Conservation (phyloP, 2,888 invertebrate species). For the Beris morrisii region DNA sequence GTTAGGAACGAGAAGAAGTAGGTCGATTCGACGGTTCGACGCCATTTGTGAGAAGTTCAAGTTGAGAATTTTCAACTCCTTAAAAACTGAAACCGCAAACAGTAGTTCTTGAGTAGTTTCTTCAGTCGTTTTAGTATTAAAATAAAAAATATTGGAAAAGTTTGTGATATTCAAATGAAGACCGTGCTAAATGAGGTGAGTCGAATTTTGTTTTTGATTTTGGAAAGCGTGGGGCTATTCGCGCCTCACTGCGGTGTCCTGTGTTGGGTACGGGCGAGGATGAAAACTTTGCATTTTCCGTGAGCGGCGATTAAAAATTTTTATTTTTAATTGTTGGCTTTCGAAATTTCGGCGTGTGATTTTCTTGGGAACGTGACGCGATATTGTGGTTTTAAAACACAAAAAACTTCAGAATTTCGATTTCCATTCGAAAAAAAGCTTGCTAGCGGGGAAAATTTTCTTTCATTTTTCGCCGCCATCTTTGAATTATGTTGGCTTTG, state of each 20-base stretch:
- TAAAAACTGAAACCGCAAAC: no score
- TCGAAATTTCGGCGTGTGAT: no score
- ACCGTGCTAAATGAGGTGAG: slow-evolving; percentile 41
- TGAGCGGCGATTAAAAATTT: no score
- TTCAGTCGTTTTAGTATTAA: slow-evolving; percentile 5
- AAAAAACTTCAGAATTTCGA: not conserved
- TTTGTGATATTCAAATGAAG: slow-evolving; percentile 43
- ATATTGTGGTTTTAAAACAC: no score
- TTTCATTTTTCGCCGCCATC: slow-evolving; percentile 29
- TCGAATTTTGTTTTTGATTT: not conserved
- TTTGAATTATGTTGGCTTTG: slow-evolving; percentile 37
- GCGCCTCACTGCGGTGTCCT: no score
- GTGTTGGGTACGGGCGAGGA: no score
- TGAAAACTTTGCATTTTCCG: no score
- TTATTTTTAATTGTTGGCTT: no score
- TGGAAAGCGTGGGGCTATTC: no score
- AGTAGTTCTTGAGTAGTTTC: not conserved
- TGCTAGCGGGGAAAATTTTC: slow-evolving; percentile 14
- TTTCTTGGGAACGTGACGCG: no score
- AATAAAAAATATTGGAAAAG: slow-evolving; percentile 33
- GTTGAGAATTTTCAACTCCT: slow-evolving; percentile 26
- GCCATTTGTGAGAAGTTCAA: slow-evolving; percentile 28
- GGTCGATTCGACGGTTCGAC: slow-evolving; percentile 27
- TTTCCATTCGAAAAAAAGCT: not conserved
- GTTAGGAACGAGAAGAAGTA: slow-evolving; percentile 35